phyloP scores from a whole-genome alignment of 2,888 invertebrate genomes.

The Andrena bicolor region DNA sequence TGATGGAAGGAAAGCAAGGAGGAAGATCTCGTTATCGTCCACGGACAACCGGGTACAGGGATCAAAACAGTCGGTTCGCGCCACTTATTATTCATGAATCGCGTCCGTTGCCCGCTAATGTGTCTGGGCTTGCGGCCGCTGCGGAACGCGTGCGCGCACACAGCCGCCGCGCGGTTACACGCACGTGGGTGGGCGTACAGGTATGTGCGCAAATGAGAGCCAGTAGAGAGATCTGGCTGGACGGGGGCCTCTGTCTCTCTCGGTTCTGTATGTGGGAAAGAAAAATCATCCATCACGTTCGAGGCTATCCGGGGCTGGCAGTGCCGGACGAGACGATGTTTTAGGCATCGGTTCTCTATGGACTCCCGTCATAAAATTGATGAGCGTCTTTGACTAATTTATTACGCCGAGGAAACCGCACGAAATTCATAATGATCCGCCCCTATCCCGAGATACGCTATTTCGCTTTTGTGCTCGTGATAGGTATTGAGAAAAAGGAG shows the following conservation, averaged over 20 bases:
- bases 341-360: conserved; percentile 75
- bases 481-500: conserved; percentile 15
- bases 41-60: conserved; percentile 50
- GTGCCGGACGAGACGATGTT: conserved; percentile 69
- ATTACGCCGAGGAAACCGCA: conserved; percentile 80
- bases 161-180: conserved; percentile 54
- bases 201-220: conserved; percentile 72
- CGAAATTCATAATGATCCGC: conserved; percentile 81
- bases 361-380: conserved; percentile 82
- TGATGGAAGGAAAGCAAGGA: conserved; percentile 39
- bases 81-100: conserved; percentile 73
- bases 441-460: conserved; percentile 42
- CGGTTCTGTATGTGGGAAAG: conserved; percentile 73
- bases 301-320: conserved; percentile 77
- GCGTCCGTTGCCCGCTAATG: conserved; percentile 62
- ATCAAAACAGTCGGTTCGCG: conserved; percentile 68
- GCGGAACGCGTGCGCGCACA: conserved; percentile 38
- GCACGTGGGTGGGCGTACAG: conserved; percentile 68
- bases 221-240: conserved; percentile 61
- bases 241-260: conserved; percentile 40
- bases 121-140: conserved; percentile 53
- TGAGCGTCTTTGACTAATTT: conserved; percentile 84
- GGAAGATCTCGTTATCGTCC: conserved; percentile 51
- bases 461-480: conserved; percentile 44
- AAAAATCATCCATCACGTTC: conserved; percentile 84